Conservation (phyloP, 2,797 vertebrate species). For the Sebastes itinus region DNA sequence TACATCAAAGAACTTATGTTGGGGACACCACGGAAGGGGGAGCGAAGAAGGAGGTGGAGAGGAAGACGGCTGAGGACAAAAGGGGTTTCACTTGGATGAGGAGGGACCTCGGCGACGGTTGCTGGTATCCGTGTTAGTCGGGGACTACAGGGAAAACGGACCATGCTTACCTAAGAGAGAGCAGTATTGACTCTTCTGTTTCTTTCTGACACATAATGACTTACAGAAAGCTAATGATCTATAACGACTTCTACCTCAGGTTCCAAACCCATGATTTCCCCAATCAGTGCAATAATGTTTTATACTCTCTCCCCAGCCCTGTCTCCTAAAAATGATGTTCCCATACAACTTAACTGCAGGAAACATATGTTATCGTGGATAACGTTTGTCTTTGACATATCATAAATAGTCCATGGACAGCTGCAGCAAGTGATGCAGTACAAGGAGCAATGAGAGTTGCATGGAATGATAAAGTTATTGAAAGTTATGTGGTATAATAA, state of each 20-base stretch:
- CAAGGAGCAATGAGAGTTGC: not conserved
- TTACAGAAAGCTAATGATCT: not conserved
- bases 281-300: not conserved
- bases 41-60: not conserved
- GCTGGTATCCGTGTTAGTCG: not conserved
- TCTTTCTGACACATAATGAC: not conserved
- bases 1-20: constrained; percentile 74
- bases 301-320: not conserved
- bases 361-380: not conserved
- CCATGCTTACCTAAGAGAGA: not conserved
- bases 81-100: constrained; percentile 15
- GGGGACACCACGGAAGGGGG: constrained; percentile 30
- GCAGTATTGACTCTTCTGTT: not conserved
- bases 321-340: not conserved
- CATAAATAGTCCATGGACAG: not conserved
- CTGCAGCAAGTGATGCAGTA: not conserved
- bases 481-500: too few relatives aligned
- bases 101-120: constrained; percentile 1
- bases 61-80: not conserved
- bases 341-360: not conserved
- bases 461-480: fast-evolving
- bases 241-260: not conserved
- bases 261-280: not conserved
- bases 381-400: not conserved
- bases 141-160: not conserved